Conservation (phyloP, 2,797 vertebrate genomes). For the Argentina silus region DNA sequence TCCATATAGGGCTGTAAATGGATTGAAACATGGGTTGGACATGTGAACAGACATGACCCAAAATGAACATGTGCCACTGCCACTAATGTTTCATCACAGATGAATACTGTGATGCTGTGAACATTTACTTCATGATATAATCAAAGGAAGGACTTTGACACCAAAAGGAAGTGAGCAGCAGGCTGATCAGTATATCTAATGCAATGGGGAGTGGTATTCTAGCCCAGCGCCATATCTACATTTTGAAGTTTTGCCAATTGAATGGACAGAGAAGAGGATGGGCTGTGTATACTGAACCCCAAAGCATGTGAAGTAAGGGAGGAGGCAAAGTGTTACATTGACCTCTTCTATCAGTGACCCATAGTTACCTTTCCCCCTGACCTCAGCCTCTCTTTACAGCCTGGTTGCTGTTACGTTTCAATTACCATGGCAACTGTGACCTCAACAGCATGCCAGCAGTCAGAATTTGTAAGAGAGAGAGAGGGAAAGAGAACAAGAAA, state of each 20-base stretch:
- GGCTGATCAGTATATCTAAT: neutral
- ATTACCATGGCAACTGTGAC: conserved; percentile 77
- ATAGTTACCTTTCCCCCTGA: conserved; percentile 69
- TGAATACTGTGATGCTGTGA: neutral
- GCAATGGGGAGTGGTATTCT: neutral
- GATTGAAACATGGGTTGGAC: conserved; percentile 44
- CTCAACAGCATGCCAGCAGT: conserved; percentile 69
- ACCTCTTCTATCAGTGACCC: conserved; percentile 60
- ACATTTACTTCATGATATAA: neutral
- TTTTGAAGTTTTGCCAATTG: neutral
- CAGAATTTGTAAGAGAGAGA: conserved; percentile 61
- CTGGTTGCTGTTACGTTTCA: conserved; percentile 64
- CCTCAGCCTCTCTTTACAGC: conserved; percentile 52
- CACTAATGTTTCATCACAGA: neutral
- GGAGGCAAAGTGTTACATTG: conserved; percentile 3
- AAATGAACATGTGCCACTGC: conserved; percentile 22
- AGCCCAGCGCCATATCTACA: neutral
- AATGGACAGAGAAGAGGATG: neutral
- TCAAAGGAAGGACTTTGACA: neutral
- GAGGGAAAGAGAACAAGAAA: conserved; percentile 18
- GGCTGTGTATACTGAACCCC: neutral
- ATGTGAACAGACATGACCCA: conserved; percentile 21
- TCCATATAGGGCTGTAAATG: conserved; percentile 8
- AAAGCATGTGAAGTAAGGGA: conserved; percentile 14
- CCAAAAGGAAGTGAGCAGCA: neutral